Evolutionary conservation across 2,888 invertebrate species (phyloP), one percentile per base, ranked within the genome.

Genomic region (Unio delphinus): DNA sequence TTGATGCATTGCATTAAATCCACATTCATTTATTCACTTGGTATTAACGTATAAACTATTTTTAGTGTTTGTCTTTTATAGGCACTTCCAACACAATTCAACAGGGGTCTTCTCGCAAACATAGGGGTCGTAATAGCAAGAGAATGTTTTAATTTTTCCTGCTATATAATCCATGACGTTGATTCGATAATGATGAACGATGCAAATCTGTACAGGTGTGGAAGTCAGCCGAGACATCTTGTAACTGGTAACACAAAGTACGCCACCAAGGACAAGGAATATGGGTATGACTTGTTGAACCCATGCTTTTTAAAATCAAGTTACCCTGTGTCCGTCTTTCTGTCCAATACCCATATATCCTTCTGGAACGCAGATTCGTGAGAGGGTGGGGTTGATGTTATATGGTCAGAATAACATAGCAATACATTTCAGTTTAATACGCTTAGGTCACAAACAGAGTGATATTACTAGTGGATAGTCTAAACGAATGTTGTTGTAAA

Each of bases 21-120:
- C 15, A 3, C 11, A 4, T 15, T 15, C 7, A 7, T 34, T 34
- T 45, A 45, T 15, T 45, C 45, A 45, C 45, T 18, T 34, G 64
- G 56, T 23, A 4, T 18, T n/a, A 4, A 62, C 2, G 55, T 2
- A 18, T n/a, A 3, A n/a, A 30, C 23, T 15, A 15, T 15, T 15
- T 11, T 11, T 15, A 15, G 45, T 55, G 18, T 11, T 11, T 30
- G 23, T 55, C 28, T 65, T 17, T 65, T 64, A 17, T 30, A 76
- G 76, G 76, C 74, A 3, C 68, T 69, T 55, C 76, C 76, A 30
- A 76, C 73, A 7, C 72, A 72, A 67, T 76, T 76, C 55, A 76
- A 76, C 62, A 67, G 74, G 57, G 76, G 76, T n/a, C 17, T 76
- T 26, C 64, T 76, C 4, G 72, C 74, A 23, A 76, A 76, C 57